Evolutionary conservation across 2,113 vertebrate genomes (phyloP), one percentile per base, ranked within the genome.

Genomic region (Seriola dumerili): DNA sequence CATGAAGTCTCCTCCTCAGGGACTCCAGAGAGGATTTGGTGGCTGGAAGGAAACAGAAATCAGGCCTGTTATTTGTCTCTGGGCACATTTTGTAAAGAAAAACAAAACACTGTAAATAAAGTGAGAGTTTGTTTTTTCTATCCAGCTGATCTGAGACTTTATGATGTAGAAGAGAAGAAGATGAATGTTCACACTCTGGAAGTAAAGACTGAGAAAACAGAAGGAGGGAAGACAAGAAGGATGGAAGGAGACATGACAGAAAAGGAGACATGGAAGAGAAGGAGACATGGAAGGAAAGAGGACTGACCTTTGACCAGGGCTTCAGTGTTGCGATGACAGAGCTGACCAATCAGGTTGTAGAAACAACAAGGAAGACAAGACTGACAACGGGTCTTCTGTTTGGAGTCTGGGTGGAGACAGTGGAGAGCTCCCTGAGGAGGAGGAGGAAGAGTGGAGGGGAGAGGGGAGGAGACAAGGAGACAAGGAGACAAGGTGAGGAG

Each of bases 271-370:
- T 29, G 46, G 9, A 25, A 57, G 19, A 25, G 19, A 54, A 13
- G 38, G 14, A 57, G 59, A 48, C 3, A 3, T 14, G 70, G 5
- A 0, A 32, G 42, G 48, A 11, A 10, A 17, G 36, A 12, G 4
- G 19, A 8, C 95, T 74, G 88, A 97, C 96, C 96, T 95, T 87
- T 96, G 73, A 97, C 92, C 84, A 97, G 85, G 46, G 96, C 95
- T 61, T 97, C 96, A 9, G 95, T 96, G 92, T 95, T 96, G 78
- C 90, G 95, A 68, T 97, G 94, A 82, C 95, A 97, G 70, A 97
- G 84, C 57, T 96, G 95, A 69, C 93, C 95, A 85, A 96, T 93
- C 84, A 96, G 81, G 81, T 91, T 94, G 86, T 95, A 97, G 94
- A 87, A 96, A 68, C 78, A 61, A 83, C 96, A 97, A 3, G 96